Evolutionary conservation across 2,888 invertebrate genomes (phyloP).

Genomic region (Drosophila gaucha): DNA sequence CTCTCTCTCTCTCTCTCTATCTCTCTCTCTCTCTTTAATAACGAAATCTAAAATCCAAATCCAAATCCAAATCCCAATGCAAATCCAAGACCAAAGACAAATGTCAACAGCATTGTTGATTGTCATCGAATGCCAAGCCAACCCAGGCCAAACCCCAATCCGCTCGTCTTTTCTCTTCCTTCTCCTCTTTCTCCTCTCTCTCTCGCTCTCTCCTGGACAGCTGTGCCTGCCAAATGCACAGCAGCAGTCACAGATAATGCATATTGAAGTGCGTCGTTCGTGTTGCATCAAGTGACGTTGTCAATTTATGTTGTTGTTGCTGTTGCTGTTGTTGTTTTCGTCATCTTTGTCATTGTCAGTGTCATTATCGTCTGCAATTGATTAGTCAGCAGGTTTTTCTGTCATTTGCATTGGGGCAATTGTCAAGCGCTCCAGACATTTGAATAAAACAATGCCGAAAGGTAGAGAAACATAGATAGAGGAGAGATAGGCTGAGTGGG

Average conservation of each 20-base stretch:
- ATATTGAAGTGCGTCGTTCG: constrained; percentile 40
- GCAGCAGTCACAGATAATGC: constrained; percentile 51
- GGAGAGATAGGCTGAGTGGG: neutral
- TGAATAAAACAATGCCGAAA: constrained; percentile 2
- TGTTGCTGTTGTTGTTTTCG: constrained; percentile 23
- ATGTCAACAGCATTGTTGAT: constrained; percentile 58
- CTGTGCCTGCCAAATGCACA: constrained; percentile 52
- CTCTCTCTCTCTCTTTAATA: neutral
- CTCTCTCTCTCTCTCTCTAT: neutral
- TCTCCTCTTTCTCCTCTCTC: neutral
- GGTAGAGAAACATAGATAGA: neutral
- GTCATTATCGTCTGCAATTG: constrained; percentile 55
- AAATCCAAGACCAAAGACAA: constrained; percentile 27
- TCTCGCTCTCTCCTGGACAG: constrained; percentile 26
- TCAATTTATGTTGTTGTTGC: constrained; percentile 12
- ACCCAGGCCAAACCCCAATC: constrained; percentile 3
- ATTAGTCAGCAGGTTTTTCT: constrained; percentile 69
- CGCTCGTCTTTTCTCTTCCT: neutral
- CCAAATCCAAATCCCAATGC: constrained; percentile 3
- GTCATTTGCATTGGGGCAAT: constrained; percentile 8
- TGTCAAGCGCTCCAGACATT: constrained; percentile 6
- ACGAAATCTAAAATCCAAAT: neutral
- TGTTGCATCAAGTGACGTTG: constrained; percentile 18
- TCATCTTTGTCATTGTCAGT: constrained; percentile 33
- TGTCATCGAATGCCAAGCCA: constrained; percentile 55